Conservation (phyloP, 2,797 vertebrate species). For the Gila robusta region DNA sequence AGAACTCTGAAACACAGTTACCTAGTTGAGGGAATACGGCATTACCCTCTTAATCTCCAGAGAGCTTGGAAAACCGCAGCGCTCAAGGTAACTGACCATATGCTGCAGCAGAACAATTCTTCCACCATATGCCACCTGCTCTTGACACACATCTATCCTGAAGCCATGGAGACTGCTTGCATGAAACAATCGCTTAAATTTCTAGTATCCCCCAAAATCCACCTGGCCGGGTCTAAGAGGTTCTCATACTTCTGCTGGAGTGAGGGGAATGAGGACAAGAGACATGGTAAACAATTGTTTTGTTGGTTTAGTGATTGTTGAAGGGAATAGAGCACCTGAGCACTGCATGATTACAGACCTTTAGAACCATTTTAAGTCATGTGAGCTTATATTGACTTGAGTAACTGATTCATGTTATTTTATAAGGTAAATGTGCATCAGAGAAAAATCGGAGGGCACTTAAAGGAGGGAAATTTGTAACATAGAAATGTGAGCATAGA, state of each 20-base stretch:
- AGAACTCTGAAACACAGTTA: constrained; percentile 18
- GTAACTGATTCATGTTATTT: constrained; percentile 40
- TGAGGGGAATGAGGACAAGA: constrained; percentile 45
- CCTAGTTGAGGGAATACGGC: constrained; percentile 38
- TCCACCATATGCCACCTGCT: constrained; percentile 52
- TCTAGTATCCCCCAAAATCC: constrained; percentile 52
- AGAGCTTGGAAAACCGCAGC: constrained; percentile 43
- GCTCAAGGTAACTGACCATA: constrained; percentile 62
- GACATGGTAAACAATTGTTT: constrained; percentile 50
- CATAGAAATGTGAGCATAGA: not conserved
- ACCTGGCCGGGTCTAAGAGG: constrained; percentile 37
- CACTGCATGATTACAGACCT: not conserved
- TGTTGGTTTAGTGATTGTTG: not conserved
- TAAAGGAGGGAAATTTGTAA: not conserved
- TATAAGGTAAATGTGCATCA: not conserved
- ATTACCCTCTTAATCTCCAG: constrained; percentile 58
- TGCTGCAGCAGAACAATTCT: constrained; percentile 52
- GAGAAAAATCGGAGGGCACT: not conserved
- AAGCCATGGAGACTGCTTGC: constrained; percentile 51
- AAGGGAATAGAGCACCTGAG: not conserved
- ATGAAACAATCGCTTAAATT: constrained; percentile 46
- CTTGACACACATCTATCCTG: constrained; percentile 46
- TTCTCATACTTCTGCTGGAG: constrained; percentile 59
- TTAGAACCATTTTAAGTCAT: constrained; percentile 41
- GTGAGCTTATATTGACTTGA: constrained; percentile 36